A percentile compares a stretch with the other conserved stretches of the same genome.
phyloP scores from a whole-genome alignment of 2,113 vertebrate genomes.

The Anolis sagrei region DNA sequence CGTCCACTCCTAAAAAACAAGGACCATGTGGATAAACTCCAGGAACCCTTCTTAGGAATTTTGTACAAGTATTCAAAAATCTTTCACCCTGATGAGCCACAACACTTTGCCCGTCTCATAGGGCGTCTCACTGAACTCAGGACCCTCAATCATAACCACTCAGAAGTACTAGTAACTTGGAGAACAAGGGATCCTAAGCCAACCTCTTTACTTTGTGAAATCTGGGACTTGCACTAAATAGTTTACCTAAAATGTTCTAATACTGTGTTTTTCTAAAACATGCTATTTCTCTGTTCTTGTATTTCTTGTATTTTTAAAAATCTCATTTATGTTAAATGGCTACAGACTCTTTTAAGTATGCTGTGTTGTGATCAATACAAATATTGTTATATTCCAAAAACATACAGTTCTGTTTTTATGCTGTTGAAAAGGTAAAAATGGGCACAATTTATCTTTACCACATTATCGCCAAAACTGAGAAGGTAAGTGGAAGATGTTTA shows the following conservation, averaged over 20 bases:
- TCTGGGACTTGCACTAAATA: slow-evolving; percentile 73
- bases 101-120: slow-evolving; percentile 87
- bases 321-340: slow-evolving; percentile 25
- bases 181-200: slow-evolving; percentile 65
- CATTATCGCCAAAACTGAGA: not conserved
- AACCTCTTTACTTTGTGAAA: slow-evolving; percentile 63
- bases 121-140: slow-evolving; percentile 89
- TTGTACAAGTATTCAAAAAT: slow-evolving; percentile 85
- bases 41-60: slow-evolving; percentile 89
- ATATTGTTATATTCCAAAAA: not conserved
- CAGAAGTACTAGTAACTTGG: slow-evolving; percentile 80
- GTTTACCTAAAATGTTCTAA: slow-evolving; percentile 41
- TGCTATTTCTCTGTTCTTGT: slow-evolving; percentile 28
- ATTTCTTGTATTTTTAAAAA: slow-evolving; percentile 7
- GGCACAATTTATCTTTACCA: not conserved
- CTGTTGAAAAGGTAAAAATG: not conserved
- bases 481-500: not conserved
- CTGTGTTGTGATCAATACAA: not conserved
- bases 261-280: slow-evolving; percentile 39
- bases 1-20: slow-evolving; percentile 83
- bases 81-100: slow-evolving; percentile 79
- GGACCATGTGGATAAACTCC: slow-evolving; percentile 86
- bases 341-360: slow-evolving; percentile 7
- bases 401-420: not conserved
- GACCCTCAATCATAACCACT: slow-evolving; percentile 88